phyloP scores from a whole-genome alignment of 2,888 invertebrate species.

The Tipula vernalis region DNA sequence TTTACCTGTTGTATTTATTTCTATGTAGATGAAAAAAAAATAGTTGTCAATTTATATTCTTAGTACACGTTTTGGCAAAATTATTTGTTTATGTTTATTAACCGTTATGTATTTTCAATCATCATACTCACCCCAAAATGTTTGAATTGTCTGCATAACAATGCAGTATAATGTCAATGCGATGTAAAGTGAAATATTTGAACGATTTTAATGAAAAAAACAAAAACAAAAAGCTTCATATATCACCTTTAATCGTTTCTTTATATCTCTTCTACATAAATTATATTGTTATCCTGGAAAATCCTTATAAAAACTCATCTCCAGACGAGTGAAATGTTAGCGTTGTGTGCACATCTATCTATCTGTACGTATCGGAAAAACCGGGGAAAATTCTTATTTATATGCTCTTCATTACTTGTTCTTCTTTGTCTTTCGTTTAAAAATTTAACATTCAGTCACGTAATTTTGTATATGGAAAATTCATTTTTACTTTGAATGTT shows the following conservation, averaged over 20 bases:
- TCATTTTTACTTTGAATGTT: neutral
- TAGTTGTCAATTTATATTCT: too few relatives aligned
- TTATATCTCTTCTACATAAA: neutral
- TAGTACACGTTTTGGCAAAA: too few relatives aligned
- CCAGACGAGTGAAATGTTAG: neutral
- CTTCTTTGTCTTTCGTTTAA: neutral
- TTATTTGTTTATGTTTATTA: too few relatives aligned
- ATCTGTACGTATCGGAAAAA: neutral
- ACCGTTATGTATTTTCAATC: too few relatives aligned
- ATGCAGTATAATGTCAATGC: neutral
- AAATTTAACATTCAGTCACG: neutral
- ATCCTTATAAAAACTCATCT: neutral
- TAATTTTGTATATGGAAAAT: neutral
- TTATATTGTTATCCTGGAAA: neutral
- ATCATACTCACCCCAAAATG: neutral
- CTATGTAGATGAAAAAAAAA: too few relatives aligned
- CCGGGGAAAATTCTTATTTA: neutral
- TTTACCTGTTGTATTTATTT: too few relatives aligned
- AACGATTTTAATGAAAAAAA: neutral
- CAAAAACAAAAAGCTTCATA: neutral
- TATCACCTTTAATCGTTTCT: neutral
- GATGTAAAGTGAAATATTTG: neutral
- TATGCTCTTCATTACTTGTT: neutral
- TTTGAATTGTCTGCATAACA: neutral
- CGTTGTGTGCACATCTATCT: neutral